A percentile compares a stretch with the other conserved stretches of the same genome.
Conservation (phyloP, 1,140 invertebrate species). For the Holcopasites calliopsidis region DNA sequence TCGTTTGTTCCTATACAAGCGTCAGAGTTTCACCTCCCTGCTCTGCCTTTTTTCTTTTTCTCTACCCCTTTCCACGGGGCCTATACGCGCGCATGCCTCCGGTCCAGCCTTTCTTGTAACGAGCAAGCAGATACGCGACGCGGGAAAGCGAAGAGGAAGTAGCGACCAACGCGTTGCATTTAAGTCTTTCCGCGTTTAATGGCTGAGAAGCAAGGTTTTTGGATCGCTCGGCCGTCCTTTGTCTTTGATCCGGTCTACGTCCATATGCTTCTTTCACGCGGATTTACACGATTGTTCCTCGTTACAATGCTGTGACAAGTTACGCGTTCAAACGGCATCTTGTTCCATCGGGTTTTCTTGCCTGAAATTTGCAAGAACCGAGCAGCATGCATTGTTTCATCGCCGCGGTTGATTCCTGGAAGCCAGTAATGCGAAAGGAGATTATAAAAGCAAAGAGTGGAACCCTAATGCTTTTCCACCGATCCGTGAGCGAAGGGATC, state of each 20-base stretch:
- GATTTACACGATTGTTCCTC: not conserved
- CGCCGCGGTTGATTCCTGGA: not conserved
- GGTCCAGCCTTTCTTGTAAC: conserved; percentile 47
- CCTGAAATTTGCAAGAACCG: no score
- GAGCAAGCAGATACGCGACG: conserved; percentile 54
- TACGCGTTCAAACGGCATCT: not conserved
- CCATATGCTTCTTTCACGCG: not conserved
- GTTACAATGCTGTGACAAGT: not conserved
- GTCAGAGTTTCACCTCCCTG: conserved; percentile 37
- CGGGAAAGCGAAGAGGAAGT: conserved; percentile 39
- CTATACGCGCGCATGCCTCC: conserved; percentile 31
- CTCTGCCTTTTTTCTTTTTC: conserved; percentile 8
- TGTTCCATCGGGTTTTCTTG: not conserved
- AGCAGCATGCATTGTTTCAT: not conserved
- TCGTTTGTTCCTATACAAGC: conserved; percentile 54
- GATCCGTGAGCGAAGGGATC: conserved; percentile 57
- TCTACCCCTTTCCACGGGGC: conserved; percentile 10
- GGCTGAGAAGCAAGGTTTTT: conserved; percentile 38
- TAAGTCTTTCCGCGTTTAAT: conserved; percentile 53
- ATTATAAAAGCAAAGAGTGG: conserved; percentile 53
- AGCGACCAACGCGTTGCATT: conserved; percentile 29
- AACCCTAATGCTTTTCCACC: conserved; percentile 60
- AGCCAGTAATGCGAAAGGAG: conserved; percentile 8
- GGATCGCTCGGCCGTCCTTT: conserved; percentile 19
- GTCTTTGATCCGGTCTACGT: not conserved